Conservation (phyloP, 2,888 invertebrate genomes). For the Sinhomidia bicolor region DNA sequence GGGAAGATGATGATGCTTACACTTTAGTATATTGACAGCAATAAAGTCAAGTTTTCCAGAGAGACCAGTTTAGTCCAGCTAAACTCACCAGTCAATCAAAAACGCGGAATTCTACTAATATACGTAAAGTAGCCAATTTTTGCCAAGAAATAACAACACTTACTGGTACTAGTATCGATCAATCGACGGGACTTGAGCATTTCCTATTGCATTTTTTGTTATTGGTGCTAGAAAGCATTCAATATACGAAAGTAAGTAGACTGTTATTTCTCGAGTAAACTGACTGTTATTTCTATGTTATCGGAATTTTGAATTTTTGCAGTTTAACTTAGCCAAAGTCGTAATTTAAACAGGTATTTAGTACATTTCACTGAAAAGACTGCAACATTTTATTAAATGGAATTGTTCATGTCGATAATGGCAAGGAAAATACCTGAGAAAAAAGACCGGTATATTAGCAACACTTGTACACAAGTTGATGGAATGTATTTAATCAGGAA, state of each 20-base stretch:
- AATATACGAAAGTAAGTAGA: too few relatives aligned
- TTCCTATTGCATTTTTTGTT: too few relatives aligned
- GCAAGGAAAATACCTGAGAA: background rate
- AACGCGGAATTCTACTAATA: background rate
- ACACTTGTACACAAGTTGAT: background rate
- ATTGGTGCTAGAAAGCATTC: too few relatives aligned
- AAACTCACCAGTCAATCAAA: conserved; percentile 13
- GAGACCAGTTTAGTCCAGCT: background rate
- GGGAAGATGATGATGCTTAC: background rate
- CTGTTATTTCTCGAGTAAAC: background rate
- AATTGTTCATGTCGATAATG: conserved; percentile 16
- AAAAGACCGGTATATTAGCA: background rate
- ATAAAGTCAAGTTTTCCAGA: background rate
- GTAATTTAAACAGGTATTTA: background rate
- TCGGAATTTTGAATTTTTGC: background rate
- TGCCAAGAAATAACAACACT: conserved; percentile 2
- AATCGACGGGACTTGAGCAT: background rate
- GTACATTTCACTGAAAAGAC: background rate
- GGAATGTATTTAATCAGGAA: conserved; percentile 18
- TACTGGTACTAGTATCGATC: background rate
- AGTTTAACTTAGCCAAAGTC: background rate
- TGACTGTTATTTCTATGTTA: background rate
- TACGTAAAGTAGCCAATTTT: background rate
- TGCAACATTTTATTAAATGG: background rate
- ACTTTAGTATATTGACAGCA: background rate